These are phyloP conservation scores for Parascotia fuliginaria DNA, from an alignment of 2,888 invertebrate genomes.

Conservation along the genomic window DNA sequence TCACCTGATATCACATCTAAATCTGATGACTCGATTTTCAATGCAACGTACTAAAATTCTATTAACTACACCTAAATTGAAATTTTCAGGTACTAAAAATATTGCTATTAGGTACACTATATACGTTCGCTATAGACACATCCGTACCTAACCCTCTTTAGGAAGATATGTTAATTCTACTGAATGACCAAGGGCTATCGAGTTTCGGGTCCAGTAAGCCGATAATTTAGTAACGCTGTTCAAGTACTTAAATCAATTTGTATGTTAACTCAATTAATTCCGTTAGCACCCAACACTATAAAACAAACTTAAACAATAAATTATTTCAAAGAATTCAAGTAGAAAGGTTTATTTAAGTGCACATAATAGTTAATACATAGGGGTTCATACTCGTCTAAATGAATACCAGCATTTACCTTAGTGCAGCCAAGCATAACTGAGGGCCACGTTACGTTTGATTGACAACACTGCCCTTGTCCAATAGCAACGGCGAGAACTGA, in stretches of 20 bases:
- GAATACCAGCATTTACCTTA: constrained; percentile 41
- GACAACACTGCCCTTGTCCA: constrained; percentile 92
- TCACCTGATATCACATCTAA: no score
- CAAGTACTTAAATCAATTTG: constrained; percentile 38
- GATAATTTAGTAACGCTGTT: constrained; percentile 64
- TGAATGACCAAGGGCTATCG: constrained; percentile 76
- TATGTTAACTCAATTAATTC: constrained; percentile 35
- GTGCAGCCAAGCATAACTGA: constrained; percentile 69
- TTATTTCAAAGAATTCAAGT: constrained; percentile 14
- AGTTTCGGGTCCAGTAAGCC: constrained; percentile 77
- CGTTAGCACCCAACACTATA: constrained; percentile 22
- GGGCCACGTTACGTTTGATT: constrained; percentile 87
- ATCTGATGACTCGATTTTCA: no score
- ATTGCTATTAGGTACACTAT: no score
- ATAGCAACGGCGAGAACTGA: constrained; percentile 91
- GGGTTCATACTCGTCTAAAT: constrained; percentile 24
- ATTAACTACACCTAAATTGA: no score
- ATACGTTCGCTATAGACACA: constrained; percentile 4
- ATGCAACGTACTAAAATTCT: no score
- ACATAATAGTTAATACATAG: constrained; percentile 22
- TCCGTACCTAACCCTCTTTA: constrained; percentile 52
- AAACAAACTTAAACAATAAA: constrained; percentile 11
- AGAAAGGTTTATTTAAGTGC: not conserved
- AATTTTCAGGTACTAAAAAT: no score
- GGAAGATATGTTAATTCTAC: constrained; percentile 59